phyloP scores from a whole-genome alignment of 2,888 invertebrate genomes.

The Galeruca laticollis region DNA sequence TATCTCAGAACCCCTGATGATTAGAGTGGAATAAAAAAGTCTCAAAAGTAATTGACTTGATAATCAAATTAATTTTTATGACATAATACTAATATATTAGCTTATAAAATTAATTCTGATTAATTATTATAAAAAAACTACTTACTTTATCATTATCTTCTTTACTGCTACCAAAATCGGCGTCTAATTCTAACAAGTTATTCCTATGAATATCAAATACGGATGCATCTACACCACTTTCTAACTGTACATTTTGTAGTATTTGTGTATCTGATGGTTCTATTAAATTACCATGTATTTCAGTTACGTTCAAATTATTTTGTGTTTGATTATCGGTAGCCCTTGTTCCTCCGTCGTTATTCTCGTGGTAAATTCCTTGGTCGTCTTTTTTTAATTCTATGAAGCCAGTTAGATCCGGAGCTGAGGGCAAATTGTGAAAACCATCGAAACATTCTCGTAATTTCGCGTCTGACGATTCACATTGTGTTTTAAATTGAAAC shows the following conservation, averaged over 20 bases:
- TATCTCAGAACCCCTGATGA: no score
- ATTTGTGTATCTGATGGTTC: slow-evolving; percentile 40
- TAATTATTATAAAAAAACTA: background rate
- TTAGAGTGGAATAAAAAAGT: no score
- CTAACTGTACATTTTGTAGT: slow-evolving; percentile 54
- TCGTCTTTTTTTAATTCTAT: slow-evolving; percentile 60
- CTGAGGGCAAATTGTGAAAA: slow-evolving; percentile 56
- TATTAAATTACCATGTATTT: slow-evolving; percentile 30
- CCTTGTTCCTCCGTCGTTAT: slow-evolving; percentile 39
- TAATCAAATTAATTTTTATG: background rate
- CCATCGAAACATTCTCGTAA: slow-evolving; percentile 63
- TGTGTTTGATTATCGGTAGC: slow-evolving; percentile 30
- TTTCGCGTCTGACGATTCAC: slow-evolving; percentile 64
- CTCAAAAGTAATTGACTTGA: no score
- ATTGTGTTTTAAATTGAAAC: slow-evolving; percentile 66
- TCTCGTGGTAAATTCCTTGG: slow-evolving; percentile 28
- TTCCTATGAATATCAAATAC: slow-evolving; percentile 53
- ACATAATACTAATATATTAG: background rate
- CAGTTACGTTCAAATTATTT: slow-evolving; percentile 20
- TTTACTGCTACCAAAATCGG: slow-evolving; percentile 58
- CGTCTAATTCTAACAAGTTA: slow-evolving; percentile 55
- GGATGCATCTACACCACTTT: slow-evolving; percentile 43
- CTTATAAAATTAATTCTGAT: background rate
- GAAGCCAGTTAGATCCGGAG: slow-evolving; percentile 59
- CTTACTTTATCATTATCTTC: slow-evolving; percentile 34